Percentiles rank a stretch among this genome's conserved stretches.
phyloP scores from a whole-genome alignment of 2,888 invertebrate genomes.

The Colletes collaris region DNA sequence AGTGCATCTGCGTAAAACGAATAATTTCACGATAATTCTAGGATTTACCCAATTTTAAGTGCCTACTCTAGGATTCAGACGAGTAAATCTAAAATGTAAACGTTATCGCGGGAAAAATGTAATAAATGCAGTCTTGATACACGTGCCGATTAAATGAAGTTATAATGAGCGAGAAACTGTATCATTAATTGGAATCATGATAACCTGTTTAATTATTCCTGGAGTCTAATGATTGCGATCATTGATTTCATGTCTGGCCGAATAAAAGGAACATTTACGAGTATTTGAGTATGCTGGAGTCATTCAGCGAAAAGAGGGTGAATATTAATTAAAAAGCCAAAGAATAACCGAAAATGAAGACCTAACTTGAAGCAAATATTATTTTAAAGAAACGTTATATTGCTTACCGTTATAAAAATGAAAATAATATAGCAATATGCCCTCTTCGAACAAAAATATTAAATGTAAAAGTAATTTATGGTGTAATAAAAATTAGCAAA shows the following conservation, averaged over 20 bases:
- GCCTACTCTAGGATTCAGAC: background rate
- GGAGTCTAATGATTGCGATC: conserved; percentile 1
- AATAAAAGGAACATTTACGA: background rate
- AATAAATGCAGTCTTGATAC: background rate
- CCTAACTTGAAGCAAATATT: background rate
- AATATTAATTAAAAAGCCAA: background rate
- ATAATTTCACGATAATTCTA: too few relatives aligned
- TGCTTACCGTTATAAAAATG: too few relatives aligned
- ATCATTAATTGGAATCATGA: conserved; percentile 21
- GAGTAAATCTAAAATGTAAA: background rate
- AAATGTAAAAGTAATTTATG: too few relatives aligned
- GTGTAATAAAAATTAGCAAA: too few relatives aligned
- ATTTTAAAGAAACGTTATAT: too few relatives aligned
- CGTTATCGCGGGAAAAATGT: background rate
- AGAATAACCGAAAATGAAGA: background rate
- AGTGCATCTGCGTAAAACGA: too few relatives aligned
- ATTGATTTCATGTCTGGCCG: background rate
- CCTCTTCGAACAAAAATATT: too few relatives aligned
- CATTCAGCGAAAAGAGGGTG: background rate
- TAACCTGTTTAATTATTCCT: conserved; percentile 16
- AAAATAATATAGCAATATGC: too few relatives aligned
- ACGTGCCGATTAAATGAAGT: background rate
- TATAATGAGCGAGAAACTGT: conserved; percentile 15
- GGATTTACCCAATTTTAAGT: background rate
- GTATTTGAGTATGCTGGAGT: background rate